Base-by-base conservation (phyloP, 1,140 invertebrate species). In the Anagrus nilaparvatae region DNA sequence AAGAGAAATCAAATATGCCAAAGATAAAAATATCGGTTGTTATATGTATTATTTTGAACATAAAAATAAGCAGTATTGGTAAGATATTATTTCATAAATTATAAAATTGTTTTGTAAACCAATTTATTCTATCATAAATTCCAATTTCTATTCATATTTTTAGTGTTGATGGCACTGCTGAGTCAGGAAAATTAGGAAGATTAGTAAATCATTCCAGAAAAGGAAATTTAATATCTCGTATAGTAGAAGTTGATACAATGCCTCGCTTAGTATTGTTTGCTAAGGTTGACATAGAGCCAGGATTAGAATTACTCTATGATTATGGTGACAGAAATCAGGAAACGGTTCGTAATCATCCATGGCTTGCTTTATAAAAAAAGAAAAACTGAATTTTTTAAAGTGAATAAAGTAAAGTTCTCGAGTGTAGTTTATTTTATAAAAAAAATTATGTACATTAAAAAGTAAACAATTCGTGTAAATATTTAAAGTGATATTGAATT, bases 31-130 rank as follows among this genome's bases (percentile, higher is more conserved):
- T 47, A 81, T 86, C 16, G 96, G 96, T 23, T 99, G 95, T 62
- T 99, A 99, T 57, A 99, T 99, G 95, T 99, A 98, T 71, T 99
- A 97, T 69, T 99, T 99, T 65, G 82, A 82, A 55, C 79, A 89
- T 60, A 82, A 82, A 52, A 84, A 84, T 60, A 81, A 84, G 60
- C 83, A 87, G 61, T 97, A 92, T 75, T 99, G 92, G 89, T 93
- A 70, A 78, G 76, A 66, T 8, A 41, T 46, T 19, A 53, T 51
- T 25, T 44, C 30, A 33, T 29, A 8, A 9, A 16, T 37, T 4
- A 40, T 29, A 25, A 18, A 23, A 13, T 28, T 29, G 19, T 38
- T 32, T 20, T 14, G 32, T 31, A n/a, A n/a, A n/a, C 1, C 14
- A 6, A 39, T 25, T 9, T 18, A 21, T 12, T 23, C 3, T 16